phyloP scores from a whole-genome alignment of 2,888 invertebrate genomes.

The Caenorhabditis drosophilae region DNA sequence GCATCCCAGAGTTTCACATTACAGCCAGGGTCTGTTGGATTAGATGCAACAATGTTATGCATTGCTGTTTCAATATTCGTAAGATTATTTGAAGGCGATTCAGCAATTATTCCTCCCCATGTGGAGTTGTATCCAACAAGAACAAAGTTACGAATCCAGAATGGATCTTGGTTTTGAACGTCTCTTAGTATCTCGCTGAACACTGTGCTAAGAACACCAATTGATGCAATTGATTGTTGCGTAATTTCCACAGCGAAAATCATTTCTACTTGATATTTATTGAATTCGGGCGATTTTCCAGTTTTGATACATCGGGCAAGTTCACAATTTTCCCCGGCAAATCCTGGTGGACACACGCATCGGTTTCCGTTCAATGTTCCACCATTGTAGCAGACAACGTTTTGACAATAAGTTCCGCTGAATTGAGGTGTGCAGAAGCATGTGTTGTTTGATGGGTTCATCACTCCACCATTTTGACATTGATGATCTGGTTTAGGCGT shows the following conservation, averaged over 20 bases:
- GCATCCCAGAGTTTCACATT: constrained; percentile 49
- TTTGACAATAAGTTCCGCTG: constrained; percentile 52
- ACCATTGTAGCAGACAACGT: constrained; percentile 53
- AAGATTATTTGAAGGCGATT: constrained; percentile 23
- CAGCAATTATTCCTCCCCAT: constrained; percentile 48
- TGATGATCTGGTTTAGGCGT: constrained; percentile 47
- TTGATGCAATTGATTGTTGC: constrained; percentile 26
- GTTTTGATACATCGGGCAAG: constrained; percentile 43
- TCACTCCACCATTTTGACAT: constrained; percentile 59
- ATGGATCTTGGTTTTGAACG: constrained; percentile 31
- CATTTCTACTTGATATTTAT: constrained; percentile 48
- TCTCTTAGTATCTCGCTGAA: constrained; percentile 50
- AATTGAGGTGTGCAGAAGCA: constrained; percentile 56
- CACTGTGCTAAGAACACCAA: constrained; percentile 27
- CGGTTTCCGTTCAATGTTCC: constrained; percentile 44
- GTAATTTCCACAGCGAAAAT: constrained; percentile 54
- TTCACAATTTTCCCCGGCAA: constrained; percentile 49
- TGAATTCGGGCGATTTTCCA: constrained; percentile 40
- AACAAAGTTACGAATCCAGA: constrained; percentile 52
- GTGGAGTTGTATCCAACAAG: constrained; percentile 53
- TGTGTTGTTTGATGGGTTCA: constrained; percentile 47
- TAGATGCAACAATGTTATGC: constrained; percentile 10
- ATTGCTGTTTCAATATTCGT: constrained; percentile 29
- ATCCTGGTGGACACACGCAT: constrained; percentile 54
- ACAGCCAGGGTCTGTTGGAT: constrained; percentile 42